Base-by-base conservation (phyloP, 2,888 invertebrate species). In the Netelia inedita region DNA sequence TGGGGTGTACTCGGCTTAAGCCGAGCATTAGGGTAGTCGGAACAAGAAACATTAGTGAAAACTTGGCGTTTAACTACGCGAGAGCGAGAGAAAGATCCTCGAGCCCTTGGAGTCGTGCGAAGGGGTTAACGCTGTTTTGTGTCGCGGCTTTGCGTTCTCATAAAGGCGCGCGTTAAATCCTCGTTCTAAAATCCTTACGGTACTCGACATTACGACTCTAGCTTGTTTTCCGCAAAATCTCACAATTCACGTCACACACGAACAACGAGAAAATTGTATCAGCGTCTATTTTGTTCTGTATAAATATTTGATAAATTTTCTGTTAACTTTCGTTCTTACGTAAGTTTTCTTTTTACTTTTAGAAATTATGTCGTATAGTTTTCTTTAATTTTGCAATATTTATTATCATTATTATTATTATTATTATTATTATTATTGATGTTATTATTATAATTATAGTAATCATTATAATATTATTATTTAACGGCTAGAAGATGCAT, bases 1-100 rank as follows among this genome's bases (percentile, higher is more conserved):
- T 68, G 65, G 66, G 50, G 57, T 75, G 76, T 87, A 83, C 79
- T n/a, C 75, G 90, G 90, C 89, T 92, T 92, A 92, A 91, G 86
- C 87, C 90, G 89, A 86, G 85, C 89, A 91, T 92, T 93, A 93
- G 90, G 89, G 88, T 89, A 89, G 89, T 87, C 88, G 86, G 88
- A 93, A 93, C 93, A 93, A 93, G 93, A 88, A 90, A 91, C 93
- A 93, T 93, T 93, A 93, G 92, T 92, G 93, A 92, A 92, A 93
- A 93, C 93, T 93, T 92, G 88, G 87, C 87, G 85, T 82, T 86
- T 86, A 85, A 86, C 72, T 85, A 55, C 79, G 50, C 74, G 57
- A 23, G 79, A 79, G 55, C 71, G 57, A 23, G 79, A 79, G 63
- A 83, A 66, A 81, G 50, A 59, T 73, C 19, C 79, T n/a, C 74